Conservation (phyloP, 2,113 vertebrate genomes). For the Xiphophorus maculatus region DNA sequence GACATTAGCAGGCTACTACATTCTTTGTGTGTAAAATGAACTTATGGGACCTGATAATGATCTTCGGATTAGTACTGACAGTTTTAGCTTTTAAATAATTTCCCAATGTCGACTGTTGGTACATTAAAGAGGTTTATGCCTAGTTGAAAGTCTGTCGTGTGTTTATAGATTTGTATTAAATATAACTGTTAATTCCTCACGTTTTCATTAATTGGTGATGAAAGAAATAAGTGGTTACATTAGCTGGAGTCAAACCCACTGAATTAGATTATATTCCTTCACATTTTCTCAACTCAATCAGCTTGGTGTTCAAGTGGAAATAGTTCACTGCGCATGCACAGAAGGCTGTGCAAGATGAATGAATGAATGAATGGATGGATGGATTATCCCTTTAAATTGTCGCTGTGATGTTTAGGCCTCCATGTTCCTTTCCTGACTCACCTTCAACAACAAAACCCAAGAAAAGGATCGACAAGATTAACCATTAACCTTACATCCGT, state of each 20-base stretch:
- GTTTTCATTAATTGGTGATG: neutral
- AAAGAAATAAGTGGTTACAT: neutral
- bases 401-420: constrained; percentile 22
- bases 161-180: too few species aligned
- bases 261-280: neutral
- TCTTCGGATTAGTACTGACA: too few species aligned
- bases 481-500: too few species aligned
- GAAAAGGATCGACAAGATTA: neutral
- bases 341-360: neutral
- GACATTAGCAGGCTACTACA: too few species aligned
- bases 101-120: too few species aligned
- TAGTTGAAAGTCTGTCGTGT: too few species aligned
- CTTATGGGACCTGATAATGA: too few species aligned
- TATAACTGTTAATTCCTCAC: neutral
- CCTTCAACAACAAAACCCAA: neutral
- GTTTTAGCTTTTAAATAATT: too few species aligned
- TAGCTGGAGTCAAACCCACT: neutral
- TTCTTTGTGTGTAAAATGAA: too few species aligned
- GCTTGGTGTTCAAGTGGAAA: neutral
- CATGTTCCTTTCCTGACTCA: neutral
- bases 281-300: neutral
- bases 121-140: too few species aligned
- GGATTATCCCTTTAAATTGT: constrained; percentile 22
- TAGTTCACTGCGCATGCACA: neutral
- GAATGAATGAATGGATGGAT: constrained; percentile 27